Percentiles rank a stretch among this genome's conserved stretches.
These are phyloP conservation scores for Eilema caniola DNA, from an alignment of 2,888 invertebrate genomes.

Conservation along the genomic window DNA sequence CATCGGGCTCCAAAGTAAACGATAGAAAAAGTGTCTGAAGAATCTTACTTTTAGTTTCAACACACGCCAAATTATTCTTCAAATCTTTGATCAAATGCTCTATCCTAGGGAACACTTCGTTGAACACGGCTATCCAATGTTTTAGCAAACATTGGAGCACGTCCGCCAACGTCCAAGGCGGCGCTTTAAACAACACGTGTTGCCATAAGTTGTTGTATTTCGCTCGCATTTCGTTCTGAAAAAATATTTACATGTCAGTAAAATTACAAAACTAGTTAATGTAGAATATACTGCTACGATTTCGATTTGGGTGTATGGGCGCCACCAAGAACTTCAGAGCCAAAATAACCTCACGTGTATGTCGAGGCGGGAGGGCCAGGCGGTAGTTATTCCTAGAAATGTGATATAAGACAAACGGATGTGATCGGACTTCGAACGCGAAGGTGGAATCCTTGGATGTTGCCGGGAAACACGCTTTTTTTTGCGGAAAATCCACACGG, in stretches of 20 bases:
- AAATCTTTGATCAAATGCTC: slow-evolving; percentile 74
- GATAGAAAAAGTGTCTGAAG: background rate
- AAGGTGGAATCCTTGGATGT: too few relatives aligned
- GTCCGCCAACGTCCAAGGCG: slow-evolving; percentile 86
- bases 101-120: slow-evolving; percentile 80
- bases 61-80: slow-evolving; percentile 58
- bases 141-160: slow-evolving; percentile 85
- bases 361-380: too few relatives aligned
- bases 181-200: slow-evolving; percentile 82
- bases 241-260: slow-evolving; percentile 31
- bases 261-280: background rate
- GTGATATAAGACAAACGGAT: too few relatives aligned
- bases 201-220: slow-evolving; percentile 86
- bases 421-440: too few relatives aligned
- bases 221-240: slow-evolving; percentile 86
- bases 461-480: too few relatives aligned
- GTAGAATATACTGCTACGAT: too few relatives aligned
- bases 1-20: too few relatives aligned
- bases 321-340: too few relatives aligned
- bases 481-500: too few relatives aligned
- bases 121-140: slow-evolving; percentile 88
- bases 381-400: too few relatives aligned
- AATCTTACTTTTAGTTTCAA: slow-evolving; percentile 70
- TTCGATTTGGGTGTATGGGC: too few relatives aligned
- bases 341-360: too few relatives aligned